phyloP scores from a whole-genome alignment of 1,140 invertebrate species.

The Plectrocnemia conspersa region DNA sequence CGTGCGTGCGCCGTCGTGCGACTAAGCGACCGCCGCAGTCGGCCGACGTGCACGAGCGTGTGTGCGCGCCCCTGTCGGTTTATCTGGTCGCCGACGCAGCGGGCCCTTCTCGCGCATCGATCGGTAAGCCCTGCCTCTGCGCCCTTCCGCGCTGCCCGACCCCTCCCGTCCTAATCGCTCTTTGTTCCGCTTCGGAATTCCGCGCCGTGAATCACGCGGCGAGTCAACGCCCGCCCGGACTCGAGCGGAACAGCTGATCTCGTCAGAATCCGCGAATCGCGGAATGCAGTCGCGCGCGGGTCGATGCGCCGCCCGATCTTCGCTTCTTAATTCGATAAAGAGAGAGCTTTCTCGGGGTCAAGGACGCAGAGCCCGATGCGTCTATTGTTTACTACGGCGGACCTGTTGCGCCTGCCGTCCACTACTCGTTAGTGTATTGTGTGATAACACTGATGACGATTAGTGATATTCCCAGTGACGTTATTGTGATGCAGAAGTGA shows the following conservation, averaged over 20 bases:
- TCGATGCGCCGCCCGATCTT: slow-evolving; percentile 12
- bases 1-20: background rate
- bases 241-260: background rate
- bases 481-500: too few species aligned
- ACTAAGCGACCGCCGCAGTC: background rate
- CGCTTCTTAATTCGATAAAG: too few species aligned
- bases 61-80: background rate
- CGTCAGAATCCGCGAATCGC: background rate
- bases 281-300: slow-evolving; percentile 21
- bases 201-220: background rate
- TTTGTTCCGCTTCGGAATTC: too few species aligned
- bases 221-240: background rate
- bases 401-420: background rate
- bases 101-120: background rate
- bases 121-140: background rate
- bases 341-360: too few species aligned
- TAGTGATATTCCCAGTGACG: too few species aligned
- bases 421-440: too few species aligned
- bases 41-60: background rate
- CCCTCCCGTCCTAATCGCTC: background rate
- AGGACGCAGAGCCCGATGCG: background rate
- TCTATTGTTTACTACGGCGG: background rate
- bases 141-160: background rate
- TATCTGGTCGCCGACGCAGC: too few species aligned
- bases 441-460: too few species aligned